Evolutionary conservation across 2,797 vertebrate genomes (phyloP).

Genomic region (Myripristis murdjan): DNA sequence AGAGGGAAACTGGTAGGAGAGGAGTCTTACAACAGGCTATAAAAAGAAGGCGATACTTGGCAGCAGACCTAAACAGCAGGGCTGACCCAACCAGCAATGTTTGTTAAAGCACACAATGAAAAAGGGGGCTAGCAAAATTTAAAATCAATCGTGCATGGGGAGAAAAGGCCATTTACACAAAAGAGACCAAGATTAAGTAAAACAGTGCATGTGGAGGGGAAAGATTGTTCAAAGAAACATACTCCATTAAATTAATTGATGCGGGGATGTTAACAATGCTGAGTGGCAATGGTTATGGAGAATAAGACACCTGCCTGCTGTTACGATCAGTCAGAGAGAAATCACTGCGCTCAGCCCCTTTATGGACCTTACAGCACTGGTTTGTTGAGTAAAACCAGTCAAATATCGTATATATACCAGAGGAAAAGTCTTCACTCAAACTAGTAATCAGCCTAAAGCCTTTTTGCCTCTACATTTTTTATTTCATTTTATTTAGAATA

Average conservation of each 20-base stretch:
- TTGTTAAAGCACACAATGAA: constrained; percentile 12
- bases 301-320: neutral
- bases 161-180: neutral
- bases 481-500: constrained; percentile 33
- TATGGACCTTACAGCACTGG: no score
- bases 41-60: constrained; percentile 29
- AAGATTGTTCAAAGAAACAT: neutral
- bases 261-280: neutral
- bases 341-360: no score
- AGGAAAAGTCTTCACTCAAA: constrained; percentile 1
- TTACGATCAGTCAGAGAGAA: neutral
- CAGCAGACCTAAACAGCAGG: constrained; percentile 23
- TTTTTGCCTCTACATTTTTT: neutral
- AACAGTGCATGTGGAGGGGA: neutral
- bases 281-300: neutral
- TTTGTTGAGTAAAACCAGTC: no score
- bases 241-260: neutral
- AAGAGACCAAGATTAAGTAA: neutral
- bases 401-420: no score
- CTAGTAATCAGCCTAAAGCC: neutral
- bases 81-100: constrained; percentile 1
- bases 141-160: constrained; percentile 6
- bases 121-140: constrained; percentile 9
- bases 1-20: constrained; percentile 1
- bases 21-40: constrained; percentile 21